Conservation (phyloP, 2,888 invertebrate species). For the Lepidocyrtoides sp. region DNA sequence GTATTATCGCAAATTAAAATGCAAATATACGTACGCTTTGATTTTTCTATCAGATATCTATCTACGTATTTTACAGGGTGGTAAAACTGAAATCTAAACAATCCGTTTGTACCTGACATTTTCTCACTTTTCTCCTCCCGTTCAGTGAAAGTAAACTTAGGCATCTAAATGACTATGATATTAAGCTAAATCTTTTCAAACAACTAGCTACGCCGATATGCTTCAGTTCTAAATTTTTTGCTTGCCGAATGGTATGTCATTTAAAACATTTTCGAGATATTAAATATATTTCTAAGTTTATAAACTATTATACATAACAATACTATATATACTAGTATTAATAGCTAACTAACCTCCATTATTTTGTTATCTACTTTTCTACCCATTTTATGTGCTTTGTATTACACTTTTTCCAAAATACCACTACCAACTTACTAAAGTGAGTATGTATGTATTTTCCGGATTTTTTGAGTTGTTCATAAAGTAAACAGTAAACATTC, state of each 20-base stretch:
- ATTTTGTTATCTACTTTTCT: not conserved
- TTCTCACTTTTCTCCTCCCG: no score
- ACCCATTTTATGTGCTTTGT: not conserved
- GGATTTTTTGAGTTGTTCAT: not conserved
- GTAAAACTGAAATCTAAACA: no score
- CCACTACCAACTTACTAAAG: not conserved
- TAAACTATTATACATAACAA: no score
- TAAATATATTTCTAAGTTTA: no score
- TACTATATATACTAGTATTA: no score
- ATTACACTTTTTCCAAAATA: not conserved
- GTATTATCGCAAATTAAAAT: constrained; percentile 14
- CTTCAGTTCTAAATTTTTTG: constrained; percentile 30
- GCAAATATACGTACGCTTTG: not conserved
- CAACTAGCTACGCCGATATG: constrained; percentile 1
- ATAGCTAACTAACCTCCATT: not conserved
- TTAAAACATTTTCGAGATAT: no score
- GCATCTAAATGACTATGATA: not conserved
- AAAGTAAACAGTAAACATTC: no score
- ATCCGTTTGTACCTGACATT: no score
- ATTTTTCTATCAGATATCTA: no score
- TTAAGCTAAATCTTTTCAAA: not conserved
- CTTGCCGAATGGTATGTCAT: not conserved
- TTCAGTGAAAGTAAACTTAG: no score
- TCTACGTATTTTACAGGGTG: no score
- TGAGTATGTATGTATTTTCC: not conserved